Conservation (phyloP, 2,113 vertebrate genomes). For the Macaca fascicularis region T2T-MFA8v1.1 NC_088385.1:51886501-51887000, state of each 20-base stretch:
- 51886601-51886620: background rate
- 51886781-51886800: conserved; percentile 49
- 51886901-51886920: conserved; percentile 35
- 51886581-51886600: conserved; percentile 6
- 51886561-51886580: no score
- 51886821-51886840: background rate
- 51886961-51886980: conserved; percentile 3
- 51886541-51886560: no score
- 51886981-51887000: no score
- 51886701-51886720: background rate
- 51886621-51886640: background rate
- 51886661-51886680: conserved; percentile 18
- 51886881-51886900: conserved; percentile 5
- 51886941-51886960: conserved; percentile 26
- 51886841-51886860: conserved; percentile 34
- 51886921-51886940: background rate
- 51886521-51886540: no score
- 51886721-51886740: conserved; percentile 18
- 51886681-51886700: background rate
- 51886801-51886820: conserved; percentile 2
- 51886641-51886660: background rate
- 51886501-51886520: no score
- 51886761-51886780: conserved; percentile 13
- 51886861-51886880: conserved; percentile 47
- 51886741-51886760: conserved; percentile 30